A percentile compares a stretch with the other conserved stretches of the same genome.
Conservation (phyloP, 1,140 invertebrate species). For the Trypoxylus dichotomus region DNA sequence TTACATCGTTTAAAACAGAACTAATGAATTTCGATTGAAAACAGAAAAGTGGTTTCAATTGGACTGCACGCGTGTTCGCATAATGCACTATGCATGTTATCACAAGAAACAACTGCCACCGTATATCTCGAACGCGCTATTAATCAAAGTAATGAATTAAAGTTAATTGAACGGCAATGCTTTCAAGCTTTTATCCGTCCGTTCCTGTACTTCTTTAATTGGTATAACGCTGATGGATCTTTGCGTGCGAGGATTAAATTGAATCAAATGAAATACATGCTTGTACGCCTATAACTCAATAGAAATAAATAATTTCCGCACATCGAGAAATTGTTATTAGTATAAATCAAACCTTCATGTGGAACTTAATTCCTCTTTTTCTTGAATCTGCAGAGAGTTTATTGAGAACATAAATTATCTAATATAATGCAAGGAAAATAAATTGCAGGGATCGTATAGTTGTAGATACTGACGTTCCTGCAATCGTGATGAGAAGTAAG, state of each 20-base stretch:
- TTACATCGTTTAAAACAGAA: background rate
- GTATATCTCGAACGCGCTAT: background rate
- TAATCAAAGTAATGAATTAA: constrained; percentile 25
- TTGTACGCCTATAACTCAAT: background rate
- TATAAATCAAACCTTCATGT: background rate
- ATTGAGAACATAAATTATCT: no score
- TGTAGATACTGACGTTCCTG: no score
- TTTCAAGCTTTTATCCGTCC: background rate
- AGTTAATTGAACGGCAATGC: constrained; percentile 1
- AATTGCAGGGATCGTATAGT: no score
- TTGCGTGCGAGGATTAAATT: background rate
- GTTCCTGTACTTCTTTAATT: background rate
- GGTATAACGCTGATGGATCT: background rate
- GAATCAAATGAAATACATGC: background rate
- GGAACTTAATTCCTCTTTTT: background rate
- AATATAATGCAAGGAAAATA: no score
- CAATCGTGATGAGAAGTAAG: no score
- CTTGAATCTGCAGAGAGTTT: no score
- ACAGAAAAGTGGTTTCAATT: constrained; percentile 5
- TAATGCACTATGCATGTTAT: background rate
- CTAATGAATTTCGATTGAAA: background rate
- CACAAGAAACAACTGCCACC: background rate
- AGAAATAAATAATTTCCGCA: background rate
- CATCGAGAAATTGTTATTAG: background rate
- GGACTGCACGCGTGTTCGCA: background rate